A percentile compares a stretch with the other conserved stretches of the same genome.
Evolutionary conservation across 2,113 vertebrate genomes (phyloP).

Genomic region (Brienomyrus brachyistius): DNA sequence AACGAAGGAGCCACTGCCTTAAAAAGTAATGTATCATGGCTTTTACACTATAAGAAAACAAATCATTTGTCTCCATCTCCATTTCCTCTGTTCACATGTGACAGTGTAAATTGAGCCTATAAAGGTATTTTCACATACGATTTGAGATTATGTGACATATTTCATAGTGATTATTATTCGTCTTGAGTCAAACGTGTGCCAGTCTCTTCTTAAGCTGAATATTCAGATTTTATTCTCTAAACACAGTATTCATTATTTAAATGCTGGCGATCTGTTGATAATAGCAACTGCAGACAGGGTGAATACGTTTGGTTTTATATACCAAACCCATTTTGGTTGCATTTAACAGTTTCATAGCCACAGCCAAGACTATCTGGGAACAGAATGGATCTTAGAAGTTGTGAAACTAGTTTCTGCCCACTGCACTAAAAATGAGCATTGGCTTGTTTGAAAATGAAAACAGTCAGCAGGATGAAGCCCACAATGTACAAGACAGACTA

Average conservation of each 20-base stretch:
- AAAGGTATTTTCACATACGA: conserved; percentile 18
- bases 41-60: conserved; percentile 11
- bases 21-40: conserved; percentile 37
- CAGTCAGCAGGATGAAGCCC: not conserved
- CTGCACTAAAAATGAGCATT: not conserved
- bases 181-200: conserved; percentile 35
- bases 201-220: conserved; percentile 34
- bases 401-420: not conserved
- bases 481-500: not conserved
- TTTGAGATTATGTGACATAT: conserved; percentile 22
- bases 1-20: conserved; percentile 57
- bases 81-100: conserved; percentile 33
- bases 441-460: not conserved
- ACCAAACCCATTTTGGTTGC: conserved; percentile 27
- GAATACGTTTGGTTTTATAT: conserved; percentile 34
- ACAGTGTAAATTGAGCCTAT: conserved; percentile 27
- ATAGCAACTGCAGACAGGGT: conserved; percentile 29
- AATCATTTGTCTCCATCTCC: conserved; percentile 26
- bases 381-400: conserved; percentile 10
- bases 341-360: conserved; percentile 17
- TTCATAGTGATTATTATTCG: conserved; percentile 27
- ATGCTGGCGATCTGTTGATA: conserved; percentile 23
- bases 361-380: conserved; percentile 8
- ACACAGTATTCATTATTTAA: conserved; percentile 40
- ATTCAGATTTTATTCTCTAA: conserved; percentile 23